These are phyloP conservation scores for Mercenaria mercenaria DNA, from an alignment of 1,140 invertebrate genomes.

Conservation along the genomic window DNA sequence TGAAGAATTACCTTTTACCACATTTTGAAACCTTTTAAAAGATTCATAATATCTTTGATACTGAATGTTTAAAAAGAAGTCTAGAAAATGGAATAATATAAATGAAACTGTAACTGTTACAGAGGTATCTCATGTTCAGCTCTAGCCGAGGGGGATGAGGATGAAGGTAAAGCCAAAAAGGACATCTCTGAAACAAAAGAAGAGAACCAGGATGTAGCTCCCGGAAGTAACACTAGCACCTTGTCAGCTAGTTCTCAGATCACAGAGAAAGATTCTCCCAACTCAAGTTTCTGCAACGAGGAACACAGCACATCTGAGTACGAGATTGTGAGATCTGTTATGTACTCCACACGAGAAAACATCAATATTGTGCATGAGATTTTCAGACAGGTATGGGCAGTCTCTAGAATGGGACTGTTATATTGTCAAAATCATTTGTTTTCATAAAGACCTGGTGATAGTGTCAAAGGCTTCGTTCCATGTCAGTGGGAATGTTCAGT, in stretches of 20 bases:
- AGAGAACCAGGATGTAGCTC: conserved; percentile 64
- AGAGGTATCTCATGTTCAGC: conserved; percentile 76
- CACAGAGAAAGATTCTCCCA: conserved; percentile 78
- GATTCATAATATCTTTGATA: no score
- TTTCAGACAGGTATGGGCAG: conserved; percentile 90
- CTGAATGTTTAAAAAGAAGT: no score
- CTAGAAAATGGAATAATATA: no score
- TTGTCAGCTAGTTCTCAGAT: conserved; percentile 75
- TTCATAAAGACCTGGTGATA: no score
- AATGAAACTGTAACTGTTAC: not conserved
- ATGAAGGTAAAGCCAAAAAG: conserved; percentile 54
- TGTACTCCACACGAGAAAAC: conserved; percentile 96
- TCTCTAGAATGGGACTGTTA: not conserved
- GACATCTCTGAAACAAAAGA: conserved; percentile 62
- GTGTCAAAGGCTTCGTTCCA: no score
- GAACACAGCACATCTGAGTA: conserved; percentile 85
- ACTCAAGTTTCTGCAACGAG: conserved; percentile 85
- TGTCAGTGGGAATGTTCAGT: no score
- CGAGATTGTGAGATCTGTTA: conserved; percentile 92
- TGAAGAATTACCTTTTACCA: no score
- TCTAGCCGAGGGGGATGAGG: conserved; percentile 68
- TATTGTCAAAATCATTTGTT: no score
- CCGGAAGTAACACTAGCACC: conserved; percentile 80
- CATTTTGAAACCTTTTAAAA: no score
- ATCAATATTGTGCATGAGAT: conserved; percentile 98